Percentiles rank a stretch among this genome's conserved stretches.
These are phyloP conservation scores for Grammomys dolichurus DNA, from an alignment of 2,113 vertebrate species.

Conservation along the genomic window DNA sequence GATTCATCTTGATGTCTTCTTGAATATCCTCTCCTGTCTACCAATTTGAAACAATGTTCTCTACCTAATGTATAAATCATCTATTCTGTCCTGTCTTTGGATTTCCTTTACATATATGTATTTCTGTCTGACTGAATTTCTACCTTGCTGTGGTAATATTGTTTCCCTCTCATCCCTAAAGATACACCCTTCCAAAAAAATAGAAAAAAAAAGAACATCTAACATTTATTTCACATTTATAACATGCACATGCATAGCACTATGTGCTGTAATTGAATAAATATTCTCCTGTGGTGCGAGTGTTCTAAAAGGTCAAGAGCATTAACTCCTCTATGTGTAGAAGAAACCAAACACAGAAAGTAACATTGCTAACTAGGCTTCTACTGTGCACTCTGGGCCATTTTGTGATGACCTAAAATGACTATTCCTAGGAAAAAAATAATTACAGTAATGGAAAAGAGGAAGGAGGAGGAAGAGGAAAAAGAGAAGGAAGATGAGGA, in stretches of 20 bases:
- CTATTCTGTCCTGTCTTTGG: not conserved
- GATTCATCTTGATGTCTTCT: not conserved
- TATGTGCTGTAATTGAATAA: not conserved
- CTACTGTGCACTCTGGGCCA: not conserved
- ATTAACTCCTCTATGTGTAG: not conserved
- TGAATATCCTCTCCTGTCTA: not conserved
- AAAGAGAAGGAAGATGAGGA: not conserved
- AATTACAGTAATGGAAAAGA: not conserved
- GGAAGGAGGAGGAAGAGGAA: not conserved
- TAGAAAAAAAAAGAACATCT: not conserved
- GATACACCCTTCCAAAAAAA: not conserved
- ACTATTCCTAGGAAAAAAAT: not conserved
- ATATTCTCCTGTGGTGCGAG: not conserved
- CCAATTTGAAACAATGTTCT: not conserved
- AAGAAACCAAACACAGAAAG: not conserved
- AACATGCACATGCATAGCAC: no score
- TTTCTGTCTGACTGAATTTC: not conserved
- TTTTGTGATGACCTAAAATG: not conserved
- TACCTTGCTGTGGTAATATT: not conserved
- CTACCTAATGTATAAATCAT: not conserved
- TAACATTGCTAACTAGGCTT: not conserved
- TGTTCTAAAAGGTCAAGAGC: not conserved
- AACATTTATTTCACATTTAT: not conserved
- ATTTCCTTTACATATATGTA: not conserved
- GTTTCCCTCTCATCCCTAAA: not conserved